Base-by-base conservation (phyloP, 2,797 vertebrate species). In the Gallinago solitaria region DNA sequence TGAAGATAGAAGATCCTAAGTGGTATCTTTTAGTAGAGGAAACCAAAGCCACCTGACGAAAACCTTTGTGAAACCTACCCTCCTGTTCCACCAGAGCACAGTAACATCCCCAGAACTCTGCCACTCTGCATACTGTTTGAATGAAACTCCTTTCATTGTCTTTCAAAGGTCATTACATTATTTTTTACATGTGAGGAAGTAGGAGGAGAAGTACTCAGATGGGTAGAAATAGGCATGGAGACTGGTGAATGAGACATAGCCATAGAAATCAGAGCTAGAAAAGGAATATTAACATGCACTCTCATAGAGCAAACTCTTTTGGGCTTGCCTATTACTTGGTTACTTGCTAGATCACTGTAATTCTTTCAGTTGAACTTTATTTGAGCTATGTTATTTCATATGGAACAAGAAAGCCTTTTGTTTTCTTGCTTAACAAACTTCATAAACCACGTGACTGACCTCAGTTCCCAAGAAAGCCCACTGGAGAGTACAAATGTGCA, bases 331-430 rank as follows among this genome's bases (percentile, higher is more conserved):
- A n/a, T 90, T 75, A 85, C 57, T 78, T 90, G 59, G 27, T 63
- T 81, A n/a, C 37, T 60, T 93, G 59, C 12, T 63, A 77, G 43
- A 50, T 64, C 32, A 9, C 21, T 71, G 48, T 57, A 56, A 54
- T 89, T 91, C 56, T 90, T 95, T 94, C 67, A 59, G 24, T 16
- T 48, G 32, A 45, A 64, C 30, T 85, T 87, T 68, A 64, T 56
- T 89, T 87, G 28, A 87, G 87, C 75, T 77, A 2, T 60, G 32
- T 61, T 77, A 87, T 87, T 93, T 91, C 45, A 28, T 77, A 74
- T 35, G 10, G 83, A 94, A 75, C 39, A 83, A 89, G 67, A 92
- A 89, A 56, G 74, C 51, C 9, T 56, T 95, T 67, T 91, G 86
- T 67, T 39, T 39, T 39, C 45, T 80, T 61, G 33, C 39, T 39